Percentiles rank a stretch among this genome's conserved stretches.
These are phyloP conservation scores for Eulemur macaco DNA, from an alignment of 2,113 vertebrate genomes.

Conservation along the genomic window DNA sequence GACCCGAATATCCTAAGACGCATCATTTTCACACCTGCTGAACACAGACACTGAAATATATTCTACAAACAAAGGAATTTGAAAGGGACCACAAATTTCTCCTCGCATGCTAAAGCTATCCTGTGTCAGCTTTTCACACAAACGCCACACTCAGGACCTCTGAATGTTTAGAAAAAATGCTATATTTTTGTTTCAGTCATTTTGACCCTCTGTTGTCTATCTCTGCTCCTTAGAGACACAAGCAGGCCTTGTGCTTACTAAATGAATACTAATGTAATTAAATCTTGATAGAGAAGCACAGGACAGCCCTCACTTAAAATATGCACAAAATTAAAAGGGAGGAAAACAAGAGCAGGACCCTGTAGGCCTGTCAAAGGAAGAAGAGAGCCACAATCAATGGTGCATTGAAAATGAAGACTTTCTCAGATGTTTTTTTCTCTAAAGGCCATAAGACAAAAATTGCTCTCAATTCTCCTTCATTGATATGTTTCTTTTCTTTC, in stretches of 20 bases:
- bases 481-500: background rate
- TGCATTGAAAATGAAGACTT: background rate
- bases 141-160: constrained; percentile 49
- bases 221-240: constrained; percentile 73
- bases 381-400: background rate
- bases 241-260: constrained; percentile 70
- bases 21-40: background rate
- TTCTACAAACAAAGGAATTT: constrained; percentile 26
- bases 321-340: constrained; percentile 49
- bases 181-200: constrained; percentile 75
- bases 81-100: background rate
- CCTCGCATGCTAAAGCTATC: background rate
- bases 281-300: constrained; percentile 68
- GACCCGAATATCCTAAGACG: background rate
- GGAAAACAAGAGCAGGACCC: background rate
- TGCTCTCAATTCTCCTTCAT: background rate
- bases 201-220: constrained; percentile 74
- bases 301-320: constrained; percentile 72
- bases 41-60: background rate
- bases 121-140: constrained; percentile 36
- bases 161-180: constrained; percentile 71
- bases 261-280: constrained; percentile 81
- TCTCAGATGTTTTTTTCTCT: background rate
- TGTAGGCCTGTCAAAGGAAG: background rate
- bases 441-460: background rate